phyloP scores from a whole-genome alignment of 2,797 vertebrate species.

The Pseudopleuronectes americanus region DNA sequence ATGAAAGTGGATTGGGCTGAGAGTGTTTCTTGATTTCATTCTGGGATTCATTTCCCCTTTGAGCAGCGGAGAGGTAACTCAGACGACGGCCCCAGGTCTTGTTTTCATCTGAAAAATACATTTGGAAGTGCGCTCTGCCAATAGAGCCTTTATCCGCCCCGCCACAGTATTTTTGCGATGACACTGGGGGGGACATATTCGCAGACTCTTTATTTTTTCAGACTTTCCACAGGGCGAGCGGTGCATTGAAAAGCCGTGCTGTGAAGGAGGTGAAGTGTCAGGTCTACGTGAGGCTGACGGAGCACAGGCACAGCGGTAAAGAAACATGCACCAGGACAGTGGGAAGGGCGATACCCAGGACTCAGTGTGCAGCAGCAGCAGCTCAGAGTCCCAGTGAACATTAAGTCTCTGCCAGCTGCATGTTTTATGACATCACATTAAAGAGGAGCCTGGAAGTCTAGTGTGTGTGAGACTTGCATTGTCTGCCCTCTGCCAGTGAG shows the following conservation, averaged over 20 bases:
- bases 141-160: constrained; percentile 41
- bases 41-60: constrained; percentile 37
- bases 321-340: constrained; percentile 56
- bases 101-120: constrained; percentile 55
- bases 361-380: constrained; percentile 35
- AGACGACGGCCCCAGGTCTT: constrained; percentile 49
- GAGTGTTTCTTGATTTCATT: constrained; percentile 35
- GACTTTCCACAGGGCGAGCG: constrained; percentile 48
- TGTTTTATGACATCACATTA: constrained; percentile 83
- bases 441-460: constrained; percentile 82
- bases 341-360: constrained; percentile 49
- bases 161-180: constrained; percentile 40
- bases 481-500: constrained; percentile 70
- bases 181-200: constrained; percentile 55
- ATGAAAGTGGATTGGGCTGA: constrained; percentile 40
- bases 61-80: constrained; percentile 53
- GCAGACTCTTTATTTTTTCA: constrained; percentile 33
- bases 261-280: constrained; percentile 59
- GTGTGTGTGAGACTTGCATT: constrained; percentile 65
- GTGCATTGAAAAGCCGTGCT: constrained; percentile 40
- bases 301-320: constrained; percentile 45
- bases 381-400: constrained; percentile 54
- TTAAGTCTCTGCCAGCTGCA: constrained; percentile 74
- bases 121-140: constrained; percentile 41
- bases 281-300: constrained; percentile 55